These are phyloP conservation scores for Scelioninae gen. 1 DNA, from an alignment of 2,888 invertebrate species.

Conservation along the genomic window DNA sequence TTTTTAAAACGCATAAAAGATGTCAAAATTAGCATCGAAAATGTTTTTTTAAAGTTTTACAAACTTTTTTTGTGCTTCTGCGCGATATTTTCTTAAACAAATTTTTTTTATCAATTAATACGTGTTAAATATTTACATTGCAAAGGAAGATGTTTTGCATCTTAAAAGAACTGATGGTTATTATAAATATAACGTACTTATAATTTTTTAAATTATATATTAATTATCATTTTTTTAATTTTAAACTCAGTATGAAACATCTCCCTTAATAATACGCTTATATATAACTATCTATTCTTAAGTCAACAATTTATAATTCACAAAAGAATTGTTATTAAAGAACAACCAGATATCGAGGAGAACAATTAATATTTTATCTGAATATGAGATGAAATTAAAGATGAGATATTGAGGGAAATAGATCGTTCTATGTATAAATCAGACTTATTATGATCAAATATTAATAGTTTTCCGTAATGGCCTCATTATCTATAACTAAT, in stretches of 20 bases:
- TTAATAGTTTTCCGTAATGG: conserved; percentile 56
- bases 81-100: conserved; percentile 9
- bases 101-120: conserved; percentile 28
- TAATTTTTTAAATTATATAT: conserved; percentile 6
- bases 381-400: neutral
- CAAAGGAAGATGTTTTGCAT: conserved; percentile 26
- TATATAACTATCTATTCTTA: conserved; percentile 26
- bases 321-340: conserved; percentile 30
- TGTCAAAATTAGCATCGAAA: conserved; percentile 33
- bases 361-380: conserved; percentile 45
- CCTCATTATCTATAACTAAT: conserved; percentile 51
- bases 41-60: neutral
- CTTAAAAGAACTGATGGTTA: neutral
- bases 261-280: conserved; percentile 34
- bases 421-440: neutral
- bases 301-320: conserved; percentile 55
- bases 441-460: conserved; percentile 30
- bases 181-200: neutral
- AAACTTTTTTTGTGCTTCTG: conserved; percentile 29
- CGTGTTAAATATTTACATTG: conserved; percentile 46
- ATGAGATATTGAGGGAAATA: neutral
- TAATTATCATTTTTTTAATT: neutral
- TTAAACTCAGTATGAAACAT: conserved; percentile 24
- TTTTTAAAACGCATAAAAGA: conserved; percentile 10
- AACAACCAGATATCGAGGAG: conserved; percentile 44